Base-by-base conservation (phyloP, 2,888 invertebrate species). In the Litoditis marina region DNA sequence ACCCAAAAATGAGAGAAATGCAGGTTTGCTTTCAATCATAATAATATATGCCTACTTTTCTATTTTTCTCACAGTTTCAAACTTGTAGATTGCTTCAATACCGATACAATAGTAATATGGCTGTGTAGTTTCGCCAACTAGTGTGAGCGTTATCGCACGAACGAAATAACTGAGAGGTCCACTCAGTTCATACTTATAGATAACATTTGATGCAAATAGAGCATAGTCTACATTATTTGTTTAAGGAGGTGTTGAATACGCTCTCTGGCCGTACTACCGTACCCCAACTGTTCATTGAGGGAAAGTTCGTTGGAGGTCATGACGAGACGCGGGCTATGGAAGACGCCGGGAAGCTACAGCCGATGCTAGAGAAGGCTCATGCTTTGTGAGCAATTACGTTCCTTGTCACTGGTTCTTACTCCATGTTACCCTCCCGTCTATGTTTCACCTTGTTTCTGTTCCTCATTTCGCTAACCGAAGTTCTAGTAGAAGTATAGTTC, bases 231-330 rank as follows among this genome's bases (percentile, higher is more conserved):
- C 25, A 19, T 60, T 19, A 13, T 36, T 25, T 32, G 19, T 50
- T 71, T 51, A 34, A 76, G 72, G 64, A 68, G 11, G 69, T 68
- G 19, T 55, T 76, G 42, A 71, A 73, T 58, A 73, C 66, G 42
- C 65, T 69, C 28, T 69, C 72, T 19, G 74, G 76, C n/a, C 58
- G 72, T 31, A 66, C 67, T 2, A 76, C 76, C 2, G 76, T 76
- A 13, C 76, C 76, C 28, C 76, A 76, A 64, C 63, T 76, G 1
- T 76, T 68, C 62, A 70, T 76, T 55, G 65, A 71, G 42, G 76
- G 76, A 30, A 60, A 65, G 34, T 76, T 76, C 52, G 63, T 76
- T n/a, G 76, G 76, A 6, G 76, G 76, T 11, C 69, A 66, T 57
- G 73, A 70, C 44, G 73, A 73, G 25, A 73, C 68, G 8, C 59